Base-by-base conservation (phyloP, 2,888 invertebrate species). In the Netelia inedita region DNA sequence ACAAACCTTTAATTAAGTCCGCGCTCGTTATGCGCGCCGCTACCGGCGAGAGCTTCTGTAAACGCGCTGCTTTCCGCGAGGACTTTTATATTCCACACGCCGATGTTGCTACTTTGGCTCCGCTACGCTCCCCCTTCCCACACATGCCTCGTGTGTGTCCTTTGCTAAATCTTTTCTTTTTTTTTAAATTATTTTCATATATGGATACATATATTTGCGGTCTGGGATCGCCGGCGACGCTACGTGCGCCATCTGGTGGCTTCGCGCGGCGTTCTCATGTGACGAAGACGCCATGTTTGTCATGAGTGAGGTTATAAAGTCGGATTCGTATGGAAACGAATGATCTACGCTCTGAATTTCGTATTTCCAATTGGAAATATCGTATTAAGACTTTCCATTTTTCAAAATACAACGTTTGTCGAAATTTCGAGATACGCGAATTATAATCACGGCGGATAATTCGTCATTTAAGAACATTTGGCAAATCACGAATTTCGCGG, bases 1-100 rank as follows among this genome's bases (percentile, higher is more conserved):
- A 87, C 89, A 88, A 91, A 87, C 90, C 89, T 90, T 91, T 91
- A 91, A 91, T 91, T 91, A 91, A 91, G 89, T 90, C 90, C 87
- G 87, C 87, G 88, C 89, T 91, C 90, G 89, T 91, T 90, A 89
- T 90, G 88, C 87, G 87, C 28, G 28, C 28, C 28, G 28, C 86
- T 83, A 85, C 85, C 88, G 86, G 76, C 85, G 21, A 46, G 21
- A 63, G 73, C 75, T 76, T 75, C 80, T 66, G 78, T 65, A 66
- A 75, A 61, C 73, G 69, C 59, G 14, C 43, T 50, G 63, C 85
- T 68, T 59, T 74, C 57, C 66, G 35, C 57, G 14, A 6, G 46
- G 46, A 46, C 10, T 46, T 46, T 46, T 46, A 46, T 46, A 46
- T 46, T 14, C 46, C 14, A 46, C 46, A 14, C 28, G 28, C 28